A percentile compares a stretch with the other conserved stretches of the same genome.
Evolutionary conservation across 2,113 vertebrate genomes (phyloP).

Genomic region (Telmatochromis brichardi): DNA sequence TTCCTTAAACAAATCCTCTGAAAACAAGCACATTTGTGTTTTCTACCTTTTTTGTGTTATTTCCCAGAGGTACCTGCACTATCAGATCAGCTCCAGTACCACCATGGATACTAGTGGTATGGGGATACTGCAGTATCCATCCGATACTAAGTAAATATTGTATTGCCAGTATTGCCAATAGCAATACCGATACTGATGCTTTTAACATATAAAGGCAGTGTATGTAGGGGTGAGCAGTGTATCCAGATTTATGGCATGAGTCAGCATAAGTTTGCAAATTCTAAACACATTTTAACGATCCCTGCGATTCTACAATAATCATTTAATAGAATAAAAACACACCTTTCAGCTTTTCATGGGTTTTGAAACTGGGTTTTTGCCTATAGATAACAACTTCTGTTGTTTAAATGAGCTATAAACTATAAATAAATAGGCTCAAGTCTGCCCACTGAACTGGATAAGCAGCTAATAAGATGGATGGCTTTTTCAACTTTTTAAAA

Average conservation of each 20-base stretch:
- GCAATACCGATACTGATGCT: background rate
- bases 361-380: background rate
- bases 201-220: background rate
- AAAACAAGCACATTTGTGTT: background rate
- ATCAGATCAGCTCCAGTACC: background rate
- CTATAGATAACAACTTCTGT: background rate
- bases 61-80: background rate
- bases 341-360: background rate
- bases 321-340: background rate
- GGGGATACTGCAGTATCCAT: background rate
- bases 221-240: background rate
- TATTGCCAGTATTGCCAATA: background rate
- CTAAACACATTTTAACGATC: background rate
- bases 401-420: background rate
- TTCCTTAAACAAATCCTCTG: background rate
- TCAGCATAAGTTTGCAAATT: background rate
- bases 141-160: background rate
- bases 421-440: background rate
- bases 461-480: background rate
- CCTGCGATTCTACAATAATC: background rate
- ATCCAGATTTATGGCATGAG: background rate
- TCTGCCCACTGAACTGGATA: background rate
- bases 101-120: background rate
- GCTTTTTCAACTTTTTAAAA: background rate
- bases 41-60: background rate